phyloP scores from a whole-genome alignment of 2,797 vertebrate species.

The Megaceryle alcyon region DNA sequence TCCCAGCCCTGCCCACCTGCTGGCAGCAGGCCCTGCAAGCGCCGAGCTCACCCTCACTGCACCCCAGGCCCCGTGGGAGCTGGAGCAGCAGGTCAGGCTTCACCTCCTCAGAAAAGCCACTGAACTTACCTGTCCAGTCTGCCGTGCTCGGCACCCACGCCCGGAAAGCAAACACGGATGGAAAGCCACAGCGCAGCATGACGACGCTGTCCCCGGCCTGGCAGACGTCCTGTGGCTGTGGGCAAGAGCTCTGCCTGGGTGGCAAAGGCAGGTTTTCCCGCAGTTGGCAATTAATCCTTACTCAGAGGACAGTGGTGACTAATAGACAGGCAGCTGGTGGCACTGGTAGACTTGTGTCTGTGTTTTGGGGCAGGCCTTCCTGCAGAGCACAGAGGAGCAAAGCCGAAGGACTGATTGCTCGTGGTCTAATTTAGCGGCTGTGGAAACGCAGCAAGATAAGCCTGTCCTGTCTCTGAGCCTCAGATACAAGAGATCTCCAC shows the following conservation, averaged over 20 bases:
- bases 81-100: neutral
- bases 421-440: neutral
- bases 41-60: neutral
- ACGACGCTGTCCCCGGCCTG: neutral
- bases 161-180: conserved; percentile 44
- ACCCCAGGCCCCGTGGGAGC: neutral
- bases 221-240: neutral
- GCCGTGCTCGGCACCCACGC: neutral
- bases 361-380: neutral
- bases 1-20: neutral
- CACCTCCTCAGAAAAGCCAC: neutral
- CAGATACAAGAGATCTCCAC: neutral
- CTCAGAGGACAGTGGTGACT: neutral
- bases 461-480: neutral
- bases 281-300: neutral
- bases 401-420: neutral
- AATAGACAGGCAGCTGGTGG: neutral
- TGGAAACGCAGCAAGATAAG: neutral
- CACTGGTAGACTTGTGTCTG: neutral
- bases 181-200: neutral
- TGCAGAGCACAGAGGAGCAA: neutral
- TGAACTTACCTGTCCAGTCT: conserved; percentile 48
- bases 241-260: neutral
- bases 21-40: neutral
- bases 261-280: neutral